Evolutionary conservation across 2,888 invertebrate genomes (phyloP).

Genomic region (Cheilosia urbana): DNA sequence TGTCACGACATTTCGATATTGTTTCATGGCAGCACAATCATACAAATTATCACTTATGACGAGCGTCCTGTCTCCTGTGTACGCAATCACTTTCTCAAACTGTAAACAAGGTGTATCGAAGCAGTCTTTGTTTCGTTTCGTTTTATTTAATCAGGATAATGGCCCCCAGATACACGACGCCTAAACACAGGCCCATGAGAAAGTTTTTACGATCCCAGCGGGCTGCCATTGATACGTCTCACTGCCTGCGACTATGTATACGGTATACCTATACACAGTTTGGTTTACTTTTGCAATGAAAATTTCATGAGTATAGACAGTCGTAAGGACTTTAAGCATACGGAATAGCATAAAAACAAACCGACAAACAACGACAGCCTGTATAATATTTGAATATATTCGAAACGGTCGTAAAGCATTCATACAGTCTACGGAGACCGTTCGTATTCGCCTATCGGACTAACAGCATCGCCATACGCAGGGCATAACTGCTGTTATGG

Average conservation of each 20-base stretch:
- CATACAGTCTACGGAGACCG: constrained; percentile 29
- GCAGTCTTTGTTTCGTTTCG: constrained; percentile 4
- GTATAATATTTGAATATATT: constrained; percentile 69
- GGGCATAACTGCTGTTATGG: constrained; percentile 36
- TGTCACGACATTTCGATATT: constrained; percentile 47
- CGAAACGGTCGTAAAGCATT: constrained; percentile 62
- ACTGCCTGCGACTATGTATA: neutral
- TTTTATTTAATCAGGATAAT: constrained; percentile 70
- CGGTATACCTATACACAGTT: constrained; percentile 42
- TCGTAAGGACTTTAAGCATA: constrained; percentile 32
- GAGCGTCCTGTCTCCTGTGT: constrained; percentile 2
- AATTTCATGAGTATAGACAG: constrained; percentile 56
- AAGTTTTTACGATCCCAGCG: constrained; percentile 50
- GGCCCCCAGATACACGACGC: constrained; percentile 48
- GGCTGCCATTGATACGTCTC: constrained; percentile 19
- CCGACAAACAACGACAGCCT: constrained; percentile 35
- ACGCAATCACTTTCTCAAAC: constrained; percentile 10
- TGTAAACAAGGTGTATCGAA: constrained; percentile 15
- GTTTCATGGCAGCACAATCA: constrained; percentile 46
- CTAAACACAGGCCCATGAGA: constrained; percentile 50
- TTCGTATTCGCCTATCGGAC: constrained; percentile 31
- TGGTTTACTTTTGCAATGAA: constrained; percentile 60
- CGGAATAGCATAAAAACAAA: constrained; percentile 33
- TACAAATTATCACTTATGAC: constrained; percentile 66
- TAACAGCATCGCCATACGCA: constrained; percentile 3